phyloP scores from a whole-genome alignment of 2,113 vertebrate species.

The Struthidea cinerea region DNA sequence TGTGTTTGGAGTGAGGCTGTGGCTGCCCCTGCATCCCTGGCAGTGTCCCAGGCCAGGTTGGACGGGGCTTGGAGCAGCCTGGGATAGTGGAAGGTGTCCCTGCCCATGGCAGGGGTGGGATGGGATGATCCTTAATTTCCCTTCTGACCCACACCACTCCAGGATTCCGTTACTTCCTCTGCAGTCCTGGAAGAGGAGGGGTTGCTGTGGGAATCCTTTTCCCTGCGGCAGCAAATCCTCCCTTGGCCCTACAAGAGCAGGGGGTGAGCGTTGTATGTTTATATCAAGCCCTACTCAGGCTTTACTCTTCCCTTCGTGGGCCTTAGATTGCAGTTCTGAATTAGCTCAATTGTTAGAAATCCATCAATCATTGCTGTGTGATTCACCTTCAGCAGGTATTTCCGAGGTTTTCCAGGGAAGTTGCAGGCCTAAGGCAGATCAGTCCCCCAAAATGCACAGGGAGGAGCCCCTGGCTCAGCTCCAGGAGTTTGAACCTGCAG shows the following conservation, averaged over 20 bases:
- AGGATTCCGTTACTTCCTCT: neutral
- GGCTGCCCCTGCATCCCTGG: neutral
- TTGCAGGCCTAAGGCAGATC: neutral
- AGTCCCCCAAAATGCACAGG: rapidly evolving
- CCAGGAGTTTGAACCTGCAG: rapidly evolving
- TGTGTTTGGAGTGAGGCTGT: rapidly evolving
- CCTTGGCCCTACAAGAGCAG: rapidly evolving
- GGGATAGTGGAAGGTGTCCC: neutral
- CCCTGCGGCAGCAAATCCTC: neutral
- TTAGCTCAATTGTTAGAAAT: neutral
- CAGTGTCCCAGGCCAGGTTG: neutral
- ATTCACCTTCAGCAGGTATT: rapidly evolving
- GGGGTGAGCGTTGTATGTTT: rapidly evolving
- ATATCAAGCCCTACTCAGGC: rapidly evolving
- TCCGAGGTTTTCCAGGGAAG: neutral
- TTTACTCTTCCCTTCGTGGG: rapidly evolving
- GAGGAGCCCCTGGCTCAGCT: neutral
- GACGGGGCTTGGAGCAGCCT: neutral
- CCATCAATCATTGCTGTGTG: rapidly evolving
- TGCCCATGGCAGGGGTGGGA: neutral
- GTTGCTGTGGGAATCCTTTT: neutral
- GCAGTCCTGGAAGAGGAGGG: neutral
- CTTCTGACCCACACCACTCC: neutral
- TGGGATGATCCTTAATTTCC: neutral
- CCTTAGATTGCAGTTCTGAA: neutral